phyloP scores from a whole-genome alignment of 2,797 vertebrate species.

The Neoniphon sammara region DNA sequence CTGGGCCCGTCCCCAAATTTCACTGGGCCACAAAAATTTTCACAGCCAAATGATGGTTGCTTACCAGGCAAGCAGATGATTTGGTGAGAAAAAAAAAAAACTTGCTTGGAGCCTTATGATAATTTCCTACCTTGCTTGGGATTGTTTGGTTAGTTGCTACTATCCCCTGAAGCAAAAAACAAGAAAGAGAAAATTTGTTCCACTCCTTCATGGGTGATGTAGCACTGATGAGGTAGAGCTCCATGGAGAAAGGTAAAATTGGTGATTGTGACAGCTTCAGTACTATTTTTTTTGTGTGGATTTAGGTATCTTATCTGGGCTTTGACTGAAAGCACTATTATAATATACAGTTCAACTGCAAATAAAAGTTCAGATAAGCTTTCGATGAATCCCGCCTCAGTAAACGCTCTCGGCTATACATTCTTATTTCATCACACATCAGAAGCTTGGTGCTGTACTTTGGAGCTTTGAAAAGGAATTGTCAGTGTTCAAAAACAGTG shows the following conservation, averaged over 20 bases:
- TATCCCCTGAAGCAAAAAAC: not conserved
- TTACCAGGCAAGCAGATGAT: too few species aligned
- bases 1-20: too few species aligned
- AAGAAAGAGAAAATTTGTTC: not conserved
- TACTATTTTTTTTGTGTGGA: not conserved
- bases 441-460: slow-evolving; percentile 16
- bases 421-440: slow-evolving; percentile 20
- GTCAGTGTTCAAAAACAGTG: slow-evolving; percentile 22
- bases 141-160: too few species aligned
- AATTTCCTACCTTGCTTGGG: too few species aligned
- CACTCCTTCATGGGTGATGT: too few species aligned
- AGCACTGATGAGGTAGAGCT: too few species aligned
- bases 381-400: slow-evolving; percentile 3
- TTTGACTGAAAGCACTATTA: slow-evolving; percentile 13
- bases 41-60: too few species aligned
- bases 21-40: too few species aligned
- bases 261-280: not conserved
- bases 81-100: too few species aligned
- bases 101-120: too few species aligned
- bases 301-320: slow-evolving; percentile 7
- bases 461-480: slow-evolving; percentile 18
- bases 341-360: slow-evolving; percentile 10
- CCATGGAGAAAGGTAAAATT: slow-evolving; percentile 18
- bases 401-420: slow-evolving; percentile 14
- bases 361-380: slow-evolving; percentile 20